Conservation (phyloP, 2,113 vertebrate genomes). For the Peromyscus californicus region DNA sequence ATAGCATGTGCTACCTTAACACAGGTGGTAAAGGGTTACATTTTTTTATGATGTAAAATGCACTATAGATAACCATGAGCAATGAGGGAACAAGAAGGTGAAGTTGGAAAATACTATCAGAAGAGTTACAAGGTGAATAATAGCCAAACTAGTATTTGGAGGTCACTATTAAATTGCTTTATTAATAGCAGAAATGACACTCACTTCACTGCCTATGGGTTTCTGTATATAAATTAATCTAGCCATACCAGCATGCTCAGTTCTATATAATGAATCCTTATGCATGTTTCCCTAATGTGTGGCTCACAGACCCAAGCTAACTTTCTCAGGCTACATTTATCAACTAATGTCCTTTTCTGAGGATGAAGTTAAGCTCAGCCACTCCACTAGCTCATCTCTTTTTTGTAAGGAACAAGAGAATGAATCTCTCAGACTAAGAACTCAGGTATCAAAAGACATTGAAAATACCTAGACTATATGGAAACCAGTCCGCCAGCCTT, state of each 20-base stretch:
- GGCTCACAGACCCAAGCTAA: neutral
- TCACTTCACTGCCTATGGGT: neutral
- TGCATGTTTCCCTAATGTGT: neutral
- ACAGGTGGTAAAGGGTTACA: neutral
- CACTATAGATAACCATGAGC: slow-evolving; percentile 13
- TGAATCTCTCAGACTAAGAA: neutral
- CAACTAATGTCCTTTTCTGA: neutral
- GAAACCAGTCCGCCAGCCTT: neutral
- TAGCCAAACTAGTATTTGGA: neutral
- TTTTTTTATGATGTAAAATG: neutral
- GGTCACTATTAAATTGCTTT: neutral
- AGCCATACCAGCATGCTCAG: neutral
- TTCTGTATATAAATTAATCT: neutral
- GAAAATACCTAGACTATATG: neutral
- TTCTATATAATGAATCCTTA: neutral
- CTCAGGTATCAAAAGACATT: neutral
- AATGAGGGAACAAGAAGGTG: slow-evolving; percentile 3
- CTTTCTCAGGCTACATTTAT: neutral
- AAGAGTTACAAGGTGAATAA: slow-evolving; percentile 26
- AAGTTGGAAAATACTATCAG: slow-evolving; percentile 36
- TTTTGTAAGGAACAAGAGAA: neutral
- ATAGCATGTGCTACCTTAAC: neutral
- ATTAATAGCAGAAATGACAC: neutral
- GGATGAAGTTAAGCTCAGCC: neutral
- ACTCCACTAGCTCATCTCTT: neutral